Base-by-base conservation (phyloP, 2,797 vertebrate genomes). In the Coendou prehensilis region DNA sequence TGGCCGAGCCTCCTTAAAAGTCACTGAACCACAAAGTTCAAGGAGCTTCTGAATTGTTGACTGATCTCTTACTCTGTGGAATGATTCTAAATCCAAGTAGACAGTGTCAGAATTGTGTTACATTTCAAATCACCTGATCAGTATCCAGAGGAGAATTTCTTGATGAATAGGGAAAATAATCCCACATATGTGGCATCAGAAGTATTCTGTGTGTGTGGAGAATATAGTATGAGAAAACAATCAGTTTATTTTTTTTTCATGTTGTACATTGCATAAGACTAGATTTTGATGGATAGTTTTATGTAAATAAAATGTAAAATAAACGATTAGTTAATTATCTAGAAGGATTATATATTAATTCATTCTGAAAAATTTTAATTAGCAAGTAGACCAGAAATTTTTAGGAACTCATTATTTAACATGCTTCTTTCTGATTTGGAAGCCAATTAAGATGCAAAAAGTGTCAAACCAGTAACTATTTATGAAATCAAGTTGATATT, bases 281-380 rank as follows among this genome's bases (percentile, higher is more conserved):
- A 84, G 52, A 89, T 85, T 76, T 59, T 96, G n/a, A 78, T 96
- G 52, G 67, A 79, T 20, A 92, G 85, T 81, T 97, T 94, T 50
- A 87, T 82, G 30, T 15, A 95, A 94, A 75, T 81, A 20, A 80
- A 95, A 95, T 87, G 47, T 61, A 87, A 97, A 97, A 84, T 87
- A 96, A 93, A 71, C 88, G 56, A 89, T 47, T 87, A 45, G 15
- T 64, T 97, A 88, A 88, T 95, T 93, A 96, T 92, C 63, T 59
- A 93, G 67, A 91, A 90, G 71, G 1, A 91, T 90, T 91, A 54
- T 47, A 76, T 76, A 92, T 92, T 85, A 95, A 91, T 88, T 92
- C 50, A 97, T 69, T 87, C 78, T 91, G 14, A 84, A 92, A 96
- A 78, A 15, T 30, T 94, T 11, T 95, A 93, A 94, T 81, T 95